Percentiles rank a stretch among this genome's conserved stretches.
These are phyloP conservation scores for Cantharis lateralis DNA, from an alignment of 2,888 invertebrate genomes.

Conservation along the genomic window DNA sequence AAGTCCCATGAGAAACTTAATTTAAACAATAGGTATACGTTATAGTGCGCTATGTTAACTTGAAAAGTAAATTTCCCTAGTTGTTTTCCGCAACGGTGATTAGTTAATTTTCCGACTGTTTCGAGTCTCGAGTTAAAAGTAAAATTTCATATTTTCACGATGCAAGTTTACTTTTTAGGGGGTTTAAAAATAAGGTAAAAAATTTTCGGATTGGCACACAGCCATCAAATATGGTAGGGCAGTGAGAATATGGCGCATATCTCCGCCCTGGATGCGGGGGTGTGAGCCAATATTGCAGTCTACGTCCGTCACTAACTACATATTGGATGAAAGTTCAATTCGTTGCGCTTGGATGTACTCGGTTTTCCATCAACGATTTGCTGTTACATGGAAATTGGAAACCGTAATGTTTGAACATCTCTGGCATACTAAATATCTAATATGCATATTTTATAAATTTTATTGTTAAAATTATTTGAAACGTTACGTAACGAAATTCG, in stretches of 20 bases:
- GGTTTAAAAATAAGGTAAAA: not conserved
- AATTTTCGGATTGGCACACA: conserved; percentile 22
- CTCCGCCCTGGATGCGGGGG: conserved; percentile 45
- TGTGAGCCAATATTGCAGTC: conserved; percentile 42
- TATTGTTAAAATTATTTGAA: not conserved
- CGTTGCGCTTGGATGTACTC: conserved; percentile 46
- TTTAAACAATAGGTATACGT: not conserved
- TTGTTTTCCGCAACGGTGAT: not conserved
- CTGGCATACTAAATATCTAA: conserved; percentile 36
- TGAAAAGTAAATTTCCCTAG: not conserved
- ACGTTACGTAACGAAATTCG: not conserved
- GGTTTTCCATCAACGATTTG: conserved; percentile 38
- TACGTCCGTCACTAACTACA: conserved; percentile 47
- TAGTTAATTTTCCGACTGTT: not conserved
- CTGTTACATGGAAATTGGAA: conserved; percentile 37
- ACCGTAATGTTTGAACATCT: conserved; percentile 26
- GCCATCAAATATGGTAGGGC: conserved; percentile 35
- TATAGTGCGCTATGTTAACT: not conserved
- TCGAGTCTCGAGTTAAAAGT: not conserved
- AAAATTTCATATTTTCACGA: not conserved
- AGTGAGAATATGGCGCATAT: conserved; percentile 40
- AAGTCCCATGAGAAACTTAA: not conserved
- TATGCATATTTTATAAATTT: conserved; percentile 28
- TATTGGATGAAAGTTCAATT: conserved; percentile 50
- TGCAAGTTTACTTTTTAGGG: not conserved